A percentile compares a stretch with the other conserved stretches of the same genome.
Conservation (phyloP, 2,888 invertebrate genomes). For the Catocala sponsa region DNA sequence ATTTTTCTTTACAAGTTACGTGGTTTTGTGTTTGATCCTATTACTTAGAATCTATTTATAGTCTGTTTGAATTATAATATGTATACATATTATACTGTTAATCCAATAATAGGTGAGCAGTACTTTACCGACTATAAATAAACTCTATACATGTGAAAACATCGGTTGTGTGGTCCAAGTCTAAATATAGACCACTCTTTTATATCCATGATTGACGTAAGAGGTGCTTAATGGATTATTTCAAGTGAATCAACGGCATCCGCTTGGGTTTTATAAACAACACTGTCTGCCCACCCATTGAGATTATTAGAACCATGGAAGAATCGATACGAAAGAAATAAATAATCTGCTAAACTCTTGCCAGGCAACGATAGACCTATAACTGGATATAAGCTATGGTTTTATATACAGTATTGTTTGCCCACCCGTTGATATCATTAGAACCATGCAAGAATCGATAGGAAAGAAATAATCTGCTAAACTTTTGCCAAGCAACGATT, state of each 20-base stretch:
- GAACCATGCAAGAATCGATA: not conserved
- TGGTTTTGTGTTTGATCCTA: too few species aligned
- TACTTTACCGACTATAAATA: not conserved
- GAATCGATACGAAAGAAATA: not conserved
- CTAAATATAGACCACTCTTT: conserved; percentile 10
- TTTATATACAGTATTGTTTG: too few species aligned
- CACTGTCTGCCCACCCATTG: conserved; percentile 2
- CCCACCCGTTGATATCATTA: too few species aligned
- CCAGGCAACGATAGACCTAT: not conserved
- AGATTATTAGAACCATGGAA: too few species aligned
- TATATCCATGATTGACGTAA: conserved; percentile 13
- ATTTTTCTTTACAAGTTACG: too few species aligned
- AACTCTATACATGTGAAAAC: not conserved
- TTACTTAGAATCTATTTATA: too few species aligned
- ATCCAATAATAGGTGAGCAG: too few species aligned
- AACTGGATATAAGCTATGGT: too few species aligned
- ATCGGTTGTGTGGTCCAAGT: conserved; percentile 14
- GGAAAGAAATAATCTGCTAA: not conserved
- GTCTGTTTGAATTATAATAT: too few species aligned
- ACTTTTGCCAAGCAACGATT: not conserved
- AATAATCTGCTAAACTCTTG: not conserved
- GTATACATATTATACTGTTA: too few species aligned
- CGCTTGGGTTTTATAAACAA: conserved; percentile 13
- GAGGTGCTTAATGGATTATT: conserved; percentile 14
- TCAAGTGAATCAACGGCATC: conserved; percentile 15